Evolutionary conservation across 2,888 invertebrate species (phyloP).

Genomic region (Margaritifera margaritifera): DNA sequence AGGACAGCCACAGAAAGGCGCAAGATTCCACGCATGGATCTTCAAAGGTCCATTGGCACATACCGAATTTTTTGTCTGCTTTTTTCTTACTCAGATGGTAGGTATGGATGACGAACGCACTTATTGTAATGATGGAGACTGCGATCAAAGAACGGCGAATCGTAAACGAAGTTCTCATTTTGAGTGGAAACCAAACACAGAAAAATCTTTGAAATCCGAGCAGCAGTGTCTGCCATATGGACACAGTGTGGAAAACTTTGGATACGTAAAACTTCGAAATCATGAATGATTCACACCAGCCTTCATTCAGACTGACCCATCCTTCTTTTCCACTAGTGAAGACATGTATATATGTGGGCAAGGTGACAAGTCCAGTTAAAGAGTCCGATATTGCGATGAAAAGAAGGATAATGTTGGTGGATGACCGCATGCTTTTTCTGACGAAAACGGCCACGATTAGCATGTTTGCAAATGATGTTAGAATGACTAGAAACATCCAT

Average conservation of each 20-base stretch:
- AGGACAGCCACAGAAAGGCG: slow-evolving; percentile 12
- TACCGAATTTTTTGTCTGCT: slow-evolving; percentile 7
- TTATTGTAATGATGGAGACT: slow-evolving; percentile 14
- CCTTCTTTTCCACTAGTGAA: no score
- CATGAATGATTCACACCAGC: slow-evolving; percentile 21
- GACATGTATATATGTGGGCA: slow-evolving; percentile 12
- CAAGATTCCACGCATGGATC: slow-evolving; percentile 3
- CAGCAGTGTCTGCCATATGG: slow-evolving; percentile 38
- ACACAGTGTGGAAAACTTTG: slow-evolving; percentile 32
- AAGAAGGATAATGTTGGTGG: no score
- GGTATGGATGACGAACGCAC: slow-evolving; percentile 6
- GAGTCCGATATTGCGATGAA: slow-evolving; percentile 14
- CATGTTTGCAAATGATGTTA: no score
- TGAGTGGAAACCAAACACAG: slow-evolving; percentile 16
- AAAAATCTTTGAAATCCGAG: slow-evolving; percentile 35
- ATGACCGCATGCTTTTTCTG: no score
- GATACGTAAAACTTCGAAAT: slow-evolving; percentile 28
- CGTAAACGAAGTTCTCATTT: slow-evolving; percentile 6
- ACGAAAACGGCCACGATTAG: no score
- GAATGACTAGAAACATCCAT: no score
- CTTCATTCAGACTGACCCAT: slow-evolving; percentile 1
- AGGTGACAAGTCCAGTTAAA: slow-evolving; percentile 15
- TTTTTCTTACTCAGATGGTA: slow-evolving; percentile 16
- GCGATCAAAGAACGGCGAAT: slow-evolving; percentile 1
- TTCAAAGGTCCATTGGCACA: slow-evolving; percentile 12